Evolutionary conservation across 2,888 invertebrate genomes (phyloP).

Genomic region (Dendrolimus pini): DNA sequence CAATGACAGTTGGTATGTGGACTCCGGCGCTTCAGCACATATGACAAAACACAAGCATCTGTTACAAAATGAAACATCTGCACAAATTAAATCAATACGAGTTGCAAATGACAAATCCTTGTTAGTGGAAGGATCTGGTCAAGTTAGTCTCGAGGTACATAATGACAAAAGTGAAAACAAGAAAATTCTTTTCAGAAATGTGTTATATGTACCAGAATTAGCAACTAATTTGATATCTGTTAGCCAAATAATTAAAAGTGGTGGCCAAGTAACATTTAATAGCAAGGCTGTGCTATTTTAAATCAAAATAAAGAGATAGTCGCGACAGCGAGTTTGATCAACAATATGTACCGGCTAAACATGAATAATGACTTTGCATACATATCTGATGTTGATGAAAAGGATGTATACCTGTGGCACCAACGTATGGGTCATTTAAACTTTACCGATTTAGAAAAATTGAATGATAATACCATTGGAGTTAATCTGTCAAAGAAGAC

Average conservation of each 20-base stretch:
- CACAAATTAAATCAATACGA: too few species aligned
- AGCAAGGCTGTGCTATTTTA: conserved; percentile 5
- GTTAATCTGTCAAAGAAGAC: conserved; percentile 1
- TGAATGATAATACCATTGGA: conserved; percentile 5
- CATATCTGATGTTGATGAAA: conserved; percentile 4
- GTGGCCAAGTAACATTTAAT: conserved; percentile 4
- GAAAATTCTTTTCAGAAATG: conserved; percentile 3
- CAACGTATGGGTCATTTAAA: conserved; percentile 1
- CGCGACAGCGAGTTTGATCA: conserved; percentile 8
- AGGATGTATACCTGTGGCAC: conserved; percentile 7
- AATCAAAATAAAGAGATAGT: conserved; percentile 6
- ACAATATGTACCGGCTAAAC: conserved; percentile 17
- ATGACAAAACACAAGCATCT: too few species aligned
- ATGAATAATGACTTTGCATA: conserved; percentile 3
- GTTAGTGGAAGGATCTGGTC: too few species aligned
- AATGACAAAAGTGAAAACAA: not conserved
- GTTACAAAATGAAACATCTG: too few species aligned
- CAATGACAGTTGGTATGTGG: too few species aligned
- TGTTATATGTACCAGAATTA: conserved; percentile 7
- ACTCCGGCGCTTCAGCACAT: too few species aligned
- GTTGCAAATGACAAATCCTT: too few species aligned
- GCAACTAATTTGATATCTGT: conserved; percentile 12
- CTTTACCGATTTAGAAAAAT: conserved; percentile 5
- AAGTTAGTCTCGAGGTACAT: too few species aligned
- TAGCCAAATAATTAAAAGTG: conserved; percentile 11